These are phyloP conservation scores for Theodoxus fluviatilis DNA, from an alignment of 2,888 invertebrate genomes.

Conservation along the genomic window DNA sequence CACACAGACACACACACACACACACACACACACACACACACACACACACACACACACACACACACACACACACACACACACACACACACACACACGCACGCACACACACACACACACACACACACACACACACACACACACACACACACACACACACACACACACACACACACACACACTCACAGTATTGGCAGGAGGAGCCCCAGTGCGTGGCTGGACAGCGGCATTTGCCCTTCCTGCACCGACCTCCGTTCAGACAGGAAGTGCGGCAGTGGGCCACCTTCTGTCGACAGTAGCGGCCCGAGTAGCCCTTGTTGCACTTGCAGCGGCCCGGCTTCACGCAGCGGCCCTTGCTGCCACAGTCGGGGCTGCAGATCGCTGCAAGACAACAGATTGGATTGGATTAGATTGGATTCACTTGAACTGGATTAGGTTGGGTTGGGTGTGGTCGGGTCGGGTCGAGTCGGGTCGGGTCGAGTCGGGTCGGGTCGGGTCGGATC, in stretches of 20 bases:
- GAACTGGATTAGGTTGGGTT: no score
- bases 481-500: no score
- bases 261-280: slow-evolving; percentile 40
- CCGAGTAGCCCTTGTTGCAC: slow-evolving; percentile 54
- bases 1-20: slow-evolving; percentile 4
- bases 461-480: no score
- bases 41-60: not conserved
- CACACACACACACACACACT: slow-evolving; percentile 1
- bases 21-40: slow-evolving; percentile 9
- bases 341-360: slow-evolving; percentile 55
- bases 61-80: not conserved
- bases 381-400: slow-evolving; percentile 18
- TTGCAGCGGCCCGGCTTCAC: slow-evolving; percentile 57
- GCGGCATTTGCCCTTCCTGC: slow-evolving; percentile 55
- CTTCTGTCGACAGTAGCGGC: slow-evolving; percentile 47
- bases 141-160: not conserved
- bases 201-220: slow-evolving; percentile 54
- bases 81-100: slow-evolving; percentile 3
- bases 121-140: slow-evolving; percentile 23
- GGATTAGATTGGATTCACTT: no score
- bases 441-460: no score
- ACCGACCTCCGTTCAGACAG: slow-evolving; percentile 58
- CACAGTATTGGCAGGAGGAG: slow-evolving; percentile 46
- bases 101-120: slow-evolving; percentile 17
- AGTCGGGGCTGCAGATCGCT: slow-evolving; percentile 60